Base-by-base conservation (phyloP, 1,140 invertebrate species). In the Delia radicum region DNA sequence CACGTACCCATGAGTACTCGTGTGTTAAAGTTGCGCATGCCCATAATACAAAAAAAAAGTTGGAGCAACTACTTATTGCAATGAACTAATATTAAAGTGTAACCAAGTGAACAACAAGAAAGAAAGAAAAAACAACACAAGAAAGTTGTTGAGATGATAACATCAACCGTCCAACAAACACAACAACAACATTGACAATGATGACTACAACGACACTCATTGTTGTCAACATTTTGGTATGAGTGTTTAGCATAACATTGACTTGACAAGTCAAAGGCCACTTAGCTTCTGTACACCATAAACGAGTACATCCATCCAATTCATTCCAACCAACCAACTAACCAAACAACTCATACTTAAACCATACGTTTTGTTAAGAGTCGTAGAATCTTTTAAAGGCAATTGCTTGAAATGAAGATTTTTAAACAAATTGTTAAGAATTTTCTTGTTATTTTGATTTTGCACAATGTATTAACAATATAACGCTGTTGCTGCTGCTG, bases 391-490 rank as follows among this genome's bases (percentile, higher is more conserved):
- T 55, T 55, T 55, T 24, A 18, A 24, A 55, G 48, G 48, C 48
- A 55, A 55, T 55, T 21, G 48, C 48, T 18, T 55, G 18, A 18
- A 55, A 55, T 55, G 7, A 55, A 55, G 10, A 55, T 55, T 55
- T 55, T 55, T 55, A 55, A 55, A 55, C 48, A 55, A 55, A 55
- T 55, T 55, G 48, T 55, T 55, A 55, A 55, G 48, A 55, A 55
- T 55, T 55, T 55, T 55, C 6, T 48, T n/a, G n/a, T 55, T 24
- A 2, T 55, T 24, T 55, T 21, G 5, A 55, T 21, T 55, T 21
- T 13, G 12, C 37, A 42, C 37, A 42, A 42, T 55, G 48, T 55
- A 15, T 55, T 1, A 55, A 15, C 37, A 42, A 13, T 15, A 42
- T 15, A 42, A 15, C n/a, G 37, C 6, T 42, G 37, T 42, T 42